Conservation (phyloP, 2,797 vertebrate genomes). For the Etheostoma perlongum region DNA sequence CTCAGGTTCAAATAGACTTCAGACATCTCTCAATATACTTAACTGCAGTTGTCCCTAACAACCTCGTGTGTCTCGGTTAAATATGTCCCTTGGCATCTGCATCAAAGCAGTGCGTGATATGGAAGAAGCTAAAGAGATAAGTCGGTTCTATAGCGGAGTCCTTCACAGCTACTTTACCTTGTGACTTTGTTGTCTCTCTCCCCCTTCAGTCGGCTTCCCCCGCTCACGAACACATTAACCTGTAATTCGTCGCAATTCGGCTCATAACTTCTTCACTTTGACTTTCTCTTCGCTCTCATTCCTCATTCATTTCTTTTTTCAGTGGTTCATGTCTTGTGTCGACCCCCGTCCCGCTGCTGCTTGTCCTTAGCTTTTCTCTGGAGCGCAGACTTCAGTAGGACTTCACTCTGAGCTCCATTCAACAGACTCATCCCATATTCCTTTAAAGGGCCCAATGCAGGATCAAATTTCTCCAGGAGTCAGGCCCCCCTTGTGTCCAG, state of each 20-base stretch:
- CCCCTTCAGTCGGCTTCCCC: conserved; percentile 51
- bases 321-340: conserved; percentile 18
- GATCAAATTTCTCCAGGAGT: conserved; percentile 82
- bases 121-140: neutral
- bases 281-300: conserved; percentile 19
- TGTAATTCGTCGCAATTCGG: conserved; percentile 53
- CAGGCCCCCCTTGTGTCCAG: conserved; percentile 69
- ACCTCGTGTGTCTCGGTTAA: neutral
- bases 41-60: conserved; percentile 20
- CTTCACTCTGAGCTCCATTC: conserved; percentile 77
- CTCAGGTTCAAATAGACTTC: conserved; percentile 22
- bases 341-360: conserved; percentile 9
- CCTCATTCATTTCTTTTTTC: conserved; percentile 54
- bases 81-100: neutral
- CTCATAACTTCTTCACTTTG: conserved; percentile 56
- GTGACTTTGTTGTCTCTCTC: conserved; percentile 61
- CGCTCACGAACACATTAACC: conserved; percentile 68
- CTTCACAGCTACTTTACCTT: conserved; percentile 73
- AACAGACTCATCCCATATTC: conserved; percentile 85
- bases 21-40: conserved; percentile 39
- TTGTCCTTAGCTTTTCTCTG: conserved; percentile 42
- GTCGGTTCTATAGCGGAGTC: neutral
- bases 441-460: conserved; percentile 85
- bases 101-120: neutral
- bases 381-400: conserved; percentile 63